Evolutionary conservation across 2,113 vertebrate genomes (phyloP).

Genomic region (Brachypteracias leptosomus): DNA sequence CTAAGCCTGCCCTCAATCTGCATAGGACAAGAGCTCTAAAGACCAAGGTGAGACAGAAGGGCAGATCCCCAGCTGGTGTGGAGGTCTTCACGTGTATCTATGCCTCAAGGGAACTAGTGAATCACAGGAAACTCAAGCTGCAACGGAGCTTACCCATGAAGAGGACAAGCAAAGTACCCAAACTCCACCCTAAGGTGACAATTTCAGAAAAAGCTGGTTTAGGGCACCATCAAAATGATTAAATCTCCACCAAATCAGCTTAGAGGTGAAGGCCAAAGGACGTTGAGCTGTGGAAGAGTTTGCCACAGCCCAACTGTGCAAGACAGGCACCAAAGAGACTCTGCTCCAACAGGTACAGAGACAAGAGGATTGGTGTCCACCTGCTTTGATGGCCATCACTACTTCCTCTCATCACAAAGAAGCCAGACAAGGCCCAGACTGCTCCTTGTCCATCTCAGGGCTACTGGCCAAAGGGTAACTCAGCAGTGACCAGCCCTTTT

Average conservation of each 20-base stretch:
- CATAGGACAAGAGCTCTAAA: background rate
- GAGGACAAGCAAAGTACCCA: background rate
- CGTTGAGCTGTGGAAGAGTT: background rate
- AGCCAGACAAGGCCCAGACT: background rate
- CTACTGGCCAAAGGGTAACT: background rate
- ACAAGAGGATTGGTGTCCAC: background rate
- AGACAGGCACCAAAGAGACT: background rate
- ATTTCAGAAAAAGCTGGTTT: background rate
- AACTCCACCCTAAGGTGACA: background rate
- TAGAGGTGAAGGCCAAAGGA: background rate
- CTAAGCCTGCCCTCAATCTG: background rate
- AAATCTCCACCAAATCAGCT: background rate
- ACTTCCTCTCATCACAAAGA: background rate
- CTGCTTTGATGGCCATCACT: fast-evolving
- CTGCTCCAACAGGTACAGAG: background rate
- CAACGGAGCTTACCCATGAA: background rate
- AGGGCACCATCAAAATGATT: background rate
- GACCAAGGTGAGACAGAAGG: background rate
- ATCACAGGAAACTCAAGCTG: background rate
- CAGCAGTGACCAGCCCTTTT: background rate
- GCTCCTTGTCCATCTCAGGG: background rate
- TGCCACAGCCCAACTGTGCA: background rate
- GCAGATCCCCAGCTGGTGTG: background rate
- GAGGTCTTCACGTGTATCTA: background rate
- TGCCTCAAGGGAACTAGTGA: background rate